phyloP scores from a whole-genome alignment of 2,113 vertebrate genomes.

The Anolis carolinensis region DNA sequence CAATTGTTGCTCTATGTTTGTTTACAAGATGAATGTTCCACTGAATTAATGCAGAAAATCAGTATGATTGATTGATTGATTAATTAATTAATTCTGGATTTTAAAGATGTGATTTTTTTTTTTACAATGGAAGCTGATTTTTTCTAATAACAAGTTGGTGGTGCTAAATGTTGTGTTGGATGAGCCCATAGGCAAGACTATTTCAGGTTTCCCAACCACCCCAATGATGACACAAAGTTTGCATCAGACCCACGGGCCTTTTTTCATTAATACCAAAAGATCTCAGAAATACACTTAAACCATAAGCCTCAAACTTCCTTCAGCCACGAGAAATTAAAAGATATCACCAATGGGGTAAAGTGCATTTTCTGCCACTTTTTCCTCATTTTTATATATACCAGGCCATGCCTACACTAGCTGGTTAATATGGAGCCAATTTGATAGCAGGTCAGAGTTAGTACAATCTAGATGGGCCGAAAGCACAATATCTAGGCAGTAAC shows the following conservation, averaged over 20 bases:
- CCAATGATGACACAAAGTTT: not conserved
- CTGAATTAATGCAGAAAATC: not conserved
- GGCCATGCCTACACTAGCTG: no score
- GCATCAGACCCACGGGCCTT: not conserved
- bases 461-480: no score
- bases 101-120: not conserved
- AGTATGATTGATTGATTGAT: not conserved
- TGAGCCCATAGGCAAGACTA: not conserved
- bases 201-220: no score
- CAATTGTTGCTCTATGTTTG: not conserved
- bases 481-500: no score
- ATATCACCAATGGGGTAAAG: no score
- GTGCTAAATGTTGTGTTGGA: not conserved
- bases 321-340: not conserved
- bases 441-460: no score
- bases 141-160: not conserved
- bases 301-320: not conserved
- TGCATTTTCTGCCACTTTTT: no score
- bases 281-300: not conserved
- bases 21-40: not conserved
- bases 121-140: not conserved
- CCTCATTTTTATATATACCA: no score
- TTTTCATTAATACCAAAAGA: not conserved
- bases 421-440: no score
- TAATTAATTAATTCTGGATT: not conserved